phyloP scores from a whole-genome alignment of 2,797 vertebrate species.

The Notolepis coatsorum region DNA sequence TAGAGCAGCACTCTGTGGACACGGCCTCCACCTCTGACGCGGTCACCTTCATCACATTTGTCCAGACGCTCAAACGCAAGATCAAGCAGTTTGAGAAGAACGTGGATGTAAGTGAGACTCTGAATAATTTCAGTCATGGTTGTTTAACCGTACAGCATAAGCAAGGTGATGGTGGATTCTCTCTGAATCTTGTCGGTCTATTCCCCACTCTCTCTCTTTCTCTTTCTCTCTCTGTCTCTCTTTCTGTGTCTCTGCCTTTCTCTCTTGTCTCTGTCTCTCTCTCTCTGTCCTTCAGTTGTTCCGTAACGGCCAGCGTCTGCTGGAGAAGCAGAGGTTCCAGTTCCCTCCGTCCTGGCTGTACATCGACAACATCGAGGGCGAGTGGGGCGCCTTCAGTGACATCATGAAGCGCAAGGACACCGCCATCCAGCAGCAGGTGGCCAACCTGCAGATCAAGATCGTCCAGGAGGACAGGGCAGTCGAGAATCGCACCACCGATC shows the following conservation, averaged over 20 bases:
- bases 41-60: constrained; percentile 97
- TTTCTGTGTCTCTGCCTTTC: no score
- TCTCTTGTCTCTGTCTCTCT: no score
- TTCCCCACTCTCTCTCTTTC: no score
- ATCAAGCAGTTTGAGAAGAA: constrained; percentile 99
- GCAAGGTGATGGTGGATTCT: no score
- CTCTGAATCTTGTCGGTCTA: constrained; percentile 14
- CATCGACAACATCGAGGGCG: constrained; percentile 99
- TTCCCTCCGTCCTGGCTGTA: constrained; percentile 99
- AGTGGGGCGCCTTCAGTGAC: constrained; percentile 99
- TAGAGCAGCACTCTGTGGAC: constrained; percentile 98
- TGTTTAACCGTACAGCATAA: no score
- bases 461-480: constrained; percentile 98
- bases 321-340: constrained; percentile 99
- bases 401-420: constrained; percentile 99
- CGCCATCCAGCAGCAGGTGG: constrained; percentile 98
- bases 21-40: constrained; percentile 99
- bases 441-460: constrained; percentile 98
- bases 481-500: constrained; percentile 94
- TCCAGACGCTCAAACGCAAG: constrained; percentile 97
- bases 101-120: constrained; percentile 93
- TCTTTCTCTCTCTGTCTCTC: no score
- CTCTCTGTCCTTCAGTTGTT: constrained; percentile 86
- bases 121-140: no score
- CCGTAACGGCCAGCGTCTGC: constrained; percentile 95